Evolutionary conservation across 2,113 vertebrate genomes (phyloP).

Genomic region (Mobula birostris): DNA sequence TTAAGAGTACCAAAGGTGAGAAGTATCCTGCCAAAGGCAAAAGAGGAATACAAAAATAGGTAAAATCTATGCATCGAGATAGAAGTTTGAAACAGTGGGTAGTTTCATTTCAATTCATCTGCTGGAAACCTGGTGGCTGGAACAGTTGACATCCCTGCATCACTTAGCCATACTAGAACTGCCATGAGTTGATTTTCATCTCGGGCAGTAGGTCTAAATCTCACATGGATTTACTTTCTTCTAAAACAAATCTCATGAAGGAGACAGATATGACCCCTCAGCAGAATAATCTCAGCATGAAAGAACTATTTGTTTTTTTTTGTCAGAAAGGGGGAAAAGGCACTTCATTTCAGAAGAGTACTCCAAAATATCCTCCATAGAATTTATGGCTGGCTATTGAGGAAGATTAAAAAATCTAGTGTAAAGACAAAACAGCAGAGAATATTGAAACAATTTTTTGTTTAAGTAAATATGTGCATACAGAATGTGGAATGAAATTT

Average conservation of each 20-base stretch:
- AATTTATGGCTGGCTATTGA: neutral
- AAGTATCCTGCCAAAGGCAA: neutral
- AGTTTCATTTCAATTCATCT: neutral
- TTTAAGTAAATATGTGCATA: neutral
- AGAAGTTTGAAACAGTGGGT: neutral
- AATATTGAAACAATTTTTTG: neutral
- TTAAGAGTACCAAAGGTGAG: neutral
- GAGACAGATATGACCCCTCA: neutral
- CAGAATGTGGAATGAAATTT: neutral
- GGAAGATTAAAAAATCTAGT: neutral
- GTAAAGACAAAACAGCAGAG: neutral
- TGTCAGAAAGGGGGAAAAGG: neutral
- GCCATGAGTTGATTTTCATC: neutral
- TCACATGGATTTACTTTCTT: neutral
- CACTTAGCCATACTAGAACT: neutral
- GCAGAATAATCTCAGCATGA: neutral
- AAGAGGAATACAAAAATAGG: neutral
- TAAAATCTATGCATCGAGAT: neutral
- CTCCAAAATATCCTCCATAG: neutral
- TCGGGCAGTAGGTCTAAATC: no score
- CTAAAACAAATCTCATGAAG: neutral
- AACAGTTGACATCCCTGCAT: neutral
- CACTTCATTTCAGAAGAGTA: neutral
- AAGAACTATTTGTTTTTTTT: neutral
- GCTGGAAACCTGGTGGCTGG: neutral